phyloP scores from a whole-genome alignment of 1,140 invertebrate species.

The Drosophila oshimai region DNA sequence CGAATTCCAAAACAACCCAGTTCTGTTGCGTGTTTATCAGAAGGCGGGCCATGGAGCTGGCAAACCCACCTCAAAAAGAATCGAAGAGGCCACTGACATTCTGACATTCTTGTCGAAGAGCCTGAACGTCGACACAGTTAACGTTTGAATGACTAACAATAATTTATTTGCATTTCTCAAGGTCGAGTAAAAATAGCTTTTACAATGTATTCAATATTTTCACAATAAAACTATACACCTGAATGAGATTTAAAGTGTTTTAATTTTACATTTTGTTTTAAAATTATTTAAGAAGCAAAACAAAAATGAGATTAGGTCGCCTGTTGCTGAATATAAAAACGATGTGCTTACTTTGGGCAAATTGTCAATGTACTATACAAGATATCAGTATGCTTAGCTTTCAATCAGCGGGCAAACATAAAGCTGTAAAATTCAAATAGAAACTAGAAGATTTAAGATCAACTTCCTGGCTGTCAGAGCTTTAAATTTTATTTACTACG shows the following conservation, averaged over 20 bases:
- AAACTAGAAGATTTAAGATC: no score
- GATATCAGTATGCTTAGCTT: no score
- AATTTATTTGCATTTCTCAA: constrained; percentile 16
- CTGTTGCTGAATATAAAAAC: no score
- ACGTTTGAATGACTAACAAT: constrained; percentile 29
- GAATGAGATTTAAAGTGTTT: neutral
- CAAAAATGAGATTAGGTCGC: no score
- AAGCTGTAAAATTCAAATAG: no score
- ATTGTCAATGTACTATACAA: no score
- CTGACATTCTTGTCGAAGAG: constrained; percentile 93
- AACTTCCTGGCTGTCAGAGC: no score
- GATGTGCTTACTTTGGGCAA: no score
- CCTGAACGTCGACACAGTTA: constrained; percentile 84
- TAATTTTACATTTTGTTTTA: neutral
- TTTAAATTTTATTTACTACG: no score
- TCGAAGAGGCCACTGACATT: constrained; percentile 94
- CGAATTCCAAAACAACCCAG: constrained; percentile 91
- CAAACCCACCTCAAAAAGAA: constrained; percentile 92
- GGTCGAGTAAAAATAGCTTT: constrained; percentile 4
- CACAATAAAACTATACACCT: constrained; percentile 14
- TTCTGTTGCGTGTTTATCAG: constrained; percentile 95
- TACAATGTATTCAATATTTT: constrained; percentile 22
- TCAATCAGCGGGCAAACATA: no score
- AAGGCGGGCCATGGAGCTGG: constrained; percentile 98
- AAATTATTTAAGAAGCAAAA: no score